Evolutionary conservation across 2,113 vertebrate species (phyloP).

Genomic region (Illadopsis cleaveri): DNA sequence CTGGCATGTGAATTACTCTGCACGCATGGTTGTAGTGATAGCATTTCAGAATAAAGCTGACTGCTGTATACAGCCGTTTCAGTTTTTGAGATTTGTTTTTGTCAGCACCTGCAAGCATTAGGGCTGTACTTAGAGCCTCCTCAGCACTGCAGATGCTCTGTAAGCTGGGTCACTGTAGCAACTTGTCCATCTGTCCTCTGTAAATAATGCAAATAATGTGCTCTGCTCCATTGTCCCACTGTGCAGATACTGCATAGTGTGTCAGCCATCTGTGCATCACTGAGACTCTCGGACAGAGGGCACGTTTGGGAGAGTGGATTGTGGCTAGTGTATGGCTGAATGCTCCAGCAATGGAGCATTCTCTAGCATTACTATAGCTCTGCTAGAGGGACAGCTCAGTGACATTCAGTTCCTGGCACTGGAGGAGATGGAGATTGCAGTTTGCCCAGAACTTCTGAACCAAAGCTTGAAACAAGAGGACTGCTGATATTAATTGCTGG

Average conservation of each 20-base stretch:
- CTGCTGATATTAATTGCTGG: not conserved
- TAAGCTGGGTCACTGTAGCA: not conserved
- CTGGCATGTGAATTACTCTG: not conserved
- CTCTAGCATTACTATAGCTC: not conserved
- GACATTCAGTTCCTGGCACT: not conserved
- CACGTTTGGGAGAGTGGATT: not conserved
- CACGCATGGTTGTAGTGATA: not conserved
- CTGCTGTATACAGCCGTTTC: not conserved
- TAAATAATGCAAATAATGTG: not conserved
- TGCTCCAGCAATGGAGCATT: not conserved
- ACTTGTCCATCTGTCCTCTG: conserved; percentile 38
- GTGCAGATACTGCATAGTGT: not conserved
- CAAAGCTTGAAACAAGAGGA: not conserved
- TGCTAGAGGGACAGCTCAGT: not conserved
- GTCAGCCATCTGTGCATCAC: conserved; percentile 7
- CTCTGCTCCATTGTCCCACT: not conserved
- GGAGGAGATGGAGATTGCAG: not conserved
- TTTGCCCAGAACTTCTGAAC: not conserved
- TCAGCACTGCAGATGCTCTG: not conserved
- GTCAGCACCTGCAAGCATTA: not conserved
- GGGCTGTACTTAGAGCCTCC: not conserved
- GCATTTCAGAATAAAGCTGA: not conserved
- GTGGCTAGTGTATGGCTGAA: not conserved
- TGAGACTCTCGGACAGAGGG: not conserved
- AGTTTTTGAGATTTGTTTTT: not conserved